Base-by-base conservation (phyloP, 1,140 invertebrate genomes). In the Neotoxoptera formosana region DNA sequence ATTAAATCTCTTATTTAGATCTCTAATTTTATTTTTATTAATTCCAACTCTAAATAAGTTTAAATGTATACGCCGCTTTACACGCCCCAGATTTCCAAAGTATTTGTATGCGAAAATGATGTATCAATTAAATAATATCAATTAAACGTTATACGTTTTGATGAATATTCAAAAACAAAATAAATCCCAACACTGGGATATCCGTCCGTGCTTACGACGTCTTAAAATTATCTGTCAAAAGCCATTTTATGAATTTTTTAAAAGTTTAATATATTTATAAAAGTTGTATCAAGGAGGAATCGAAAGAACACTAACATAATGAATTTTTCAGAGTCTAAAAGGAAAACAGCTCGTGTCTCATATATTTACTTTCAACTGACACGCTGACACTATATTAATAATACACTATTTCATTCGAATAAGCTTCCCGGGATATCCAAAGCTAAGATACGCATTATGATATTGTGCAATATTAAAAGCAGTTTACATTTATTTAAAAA, bases 251-350 rank as follows among this genome's bases (percentile, higher is more conserved):
- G 60, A n/a, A 76, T 76, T 76, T 76, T 76, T 76, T 76, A n/a
- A 76, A 67, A 76, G 60, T 76, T 76, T 76, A 76, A 76, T 76
- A n/a, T 76, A 76, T 76, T n/a, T n/a, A 76, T 76, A 76, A 76
- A 76, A 76, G 30, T 76, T 76, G 30, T n/a, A n/a, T 76, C 14
- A n/a, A 6, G 60, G n/a, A 76, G 60, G 60, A 76, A 76, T 76
- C 60, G 60, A 76, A 76, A 76, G 60, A 76, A 76, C 60, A 76
- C 60, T 76, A n/a, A 76, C 60, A 76, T 76, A 17, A 76, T 76
- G 60, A n/a, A 76, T 76, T 76, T 76, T 76, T 14, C 30, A 76
- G 3, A 76, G 60, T n/a, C 30, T 76, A 76, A 76, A 76, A 76
- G 30, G 60, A 76, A 76, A 17, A 76, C 41, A 41, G 41, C 21